These are phyloP conservation scores for Trichonephila clavipes DNA, from an alignment of 1,140 invertebrate species.

Conservation along the genomic window DNA sequence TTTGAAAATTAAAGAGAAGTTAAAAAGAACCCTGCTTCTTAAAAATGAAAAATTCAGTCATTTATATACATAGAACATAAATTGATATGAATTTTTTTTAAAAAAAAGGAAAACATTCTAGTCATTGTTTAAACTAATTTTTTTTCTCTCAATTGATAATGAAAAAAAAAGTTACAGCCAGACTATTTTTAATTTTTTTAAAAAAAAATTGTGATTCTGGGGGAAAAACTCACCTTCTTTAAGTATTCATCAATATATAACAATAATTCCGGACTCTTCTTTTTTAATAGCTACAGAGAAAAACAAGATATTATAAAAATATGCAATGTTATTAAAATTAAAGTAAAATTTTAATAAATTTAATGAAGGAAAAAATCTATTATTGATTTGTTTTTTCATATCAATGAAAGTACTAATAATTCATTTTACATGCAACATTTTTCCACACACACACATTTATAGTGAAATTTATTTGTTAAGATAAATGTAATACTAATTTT, in stretches of 20 bases:
- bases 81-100: too few relatives aligned
- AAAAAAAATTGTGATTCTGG: not conserved
- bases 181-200: not conserved
- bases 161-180: not conserved
- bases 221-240: slow-evolving; percentile 79
- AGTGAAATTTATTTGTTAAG: not conserved
- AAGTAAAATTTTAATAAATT: not conserved
- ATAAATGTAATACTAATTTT: too few relatives aligned
- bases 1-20: too few relatives aligned
- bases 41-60: too few relatives aligned
- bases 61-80: too few relatives aligned
- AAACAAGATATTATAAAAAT: not conserved
- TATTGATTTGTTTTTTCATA: too few relatives aligned
- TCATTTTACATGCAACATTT: not conserved
- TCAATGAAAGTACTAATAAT: not conserved
- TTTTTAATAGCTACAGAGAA: slow-evolving; percentile 59
- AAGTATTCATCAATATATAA: slow-evolving; percentile 77
- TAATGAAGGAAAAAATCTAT: not conserved
- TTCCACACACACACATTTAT: not conserved
- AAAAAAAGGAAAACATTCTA: not conserved
- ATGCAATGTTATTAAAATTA: not conserved
- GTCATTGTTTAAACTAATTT: not conserved
- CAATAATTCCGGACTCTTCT: slow-evolving; percentile 76
- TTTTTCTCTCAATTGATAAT: not conserved
- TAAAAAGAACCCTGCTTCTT: too few relatives aligned